Base-by-base conservation (phyloP, 2,797 vertebrate genomes). In the Karalla daura region DNA sequence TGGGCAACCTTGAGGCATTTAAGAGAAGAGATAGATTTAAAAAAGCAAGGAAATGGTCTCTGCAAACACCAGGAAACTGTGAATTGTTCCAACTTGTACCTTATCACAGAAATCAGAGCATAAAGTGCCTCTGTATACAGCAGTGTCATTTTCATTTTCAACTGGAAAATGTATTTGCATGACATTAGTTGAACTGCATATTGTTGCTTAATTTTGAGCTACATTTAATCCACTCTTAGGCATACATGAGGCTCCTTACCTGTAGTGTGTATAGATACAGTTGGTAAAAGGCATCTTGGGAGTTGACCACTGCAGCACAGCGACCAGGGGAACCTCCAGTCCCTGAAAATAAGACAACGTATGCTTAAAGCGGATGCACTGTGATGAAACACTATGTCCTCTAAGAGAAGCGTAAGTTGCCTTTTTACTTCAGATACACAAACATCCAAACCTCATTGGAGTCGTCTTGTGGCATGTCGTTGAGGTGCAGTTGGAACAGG, bases 201-300 rank as follows among this genome's bases (percentile, higher is more conserved):
- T 4, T 32, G n/a, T n/a, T n/a, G n/a, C n/a, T n/a, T n/a, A n/a
- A n/a, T n/a, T n/a, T n/a, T n/a, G n/a, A n/a, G n/a, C n/a, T n/a
- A n/a, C n/a, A n/a, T n/a, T n/a, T n/a, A n/a, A n/a, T n/a, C n/a
- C n/a, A n/a, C n/a, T n/a, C n/a, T n/a, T n/a, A n/a, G n/a, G n/a
- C n/a, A n/a, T n/a, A n/a, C n/a, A n/a, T 33, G 30, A 10, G 30
- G 10, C 30, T n/a, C 23, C 14, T 30, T 9, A 88, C 91, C 90
- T 94, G 89, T 98, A 98, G 69, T 98, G 97, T 1, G 96, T 98
- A 76, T 96, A 97, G 88, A 98, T 98, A 55, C 95, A 95, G 91
- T 94, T 94, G 75, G 95, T 96, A 81, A 96, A 96, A 14, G 96
- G 96, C 86, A 97, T 94, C 80, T 97, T 97, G 1, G 95, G 91